These are phyloP conservation scores for Babylonia areolata DNA, from an alignment of 1,140 invertebrate genomes.

Conservation along the genomic window DNA sequence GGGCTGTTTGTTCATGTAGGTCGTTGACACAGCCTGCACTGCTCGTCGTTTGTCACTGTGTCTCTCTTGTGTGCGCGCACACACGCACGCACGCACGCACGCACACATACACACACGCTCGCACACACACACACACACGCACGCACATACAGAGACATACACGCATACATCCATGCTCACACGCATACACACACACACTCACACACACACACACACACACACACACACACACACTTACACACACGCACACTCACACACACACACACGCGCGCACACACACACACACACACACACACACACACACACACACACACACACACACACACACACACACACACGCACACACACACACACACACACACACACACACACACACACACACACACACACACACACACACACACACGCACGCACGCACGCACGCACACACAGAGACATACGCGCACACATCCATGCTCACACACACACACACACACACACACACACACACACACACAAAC, in stretches of 20 bases:
- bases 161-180: background rate
- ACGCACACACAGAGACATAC: too few relatives aligned
- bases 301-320: background rate
- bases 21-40: too few relatives aligned
- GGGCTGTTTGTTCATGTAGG: too few relatives aligned
- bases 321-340: slow-evolving; percentile 15
- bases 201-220: background rate
- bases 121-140: background rate
- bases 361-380: slow-evolving; percentile 19
- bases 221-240: background rate
- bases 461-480: background rate
- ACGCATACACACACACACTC: background rate
- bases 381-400: slow-evolving; percentile 19
- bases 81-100: background rate
- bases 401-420: background rate
- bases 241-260: background rate
- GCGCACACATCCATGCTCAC: background rate
- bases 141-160: background rate
- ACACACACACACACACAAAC: background rate
- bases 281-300: background rate
- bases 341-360: slow-evolving; percentile 19
- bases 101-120: background rate
- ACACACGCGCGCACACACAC: background rate
- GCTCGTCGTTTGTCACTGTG: too few relatives aligned
- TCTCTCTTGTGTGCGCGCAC: too few relatives aligned